Percentiles rank a stretch among this genome's conserved stretches.
phyloP scores from a whole-genome alignment of 2,888 invertebrate genomes.

The Tipula confusa region DNA sequence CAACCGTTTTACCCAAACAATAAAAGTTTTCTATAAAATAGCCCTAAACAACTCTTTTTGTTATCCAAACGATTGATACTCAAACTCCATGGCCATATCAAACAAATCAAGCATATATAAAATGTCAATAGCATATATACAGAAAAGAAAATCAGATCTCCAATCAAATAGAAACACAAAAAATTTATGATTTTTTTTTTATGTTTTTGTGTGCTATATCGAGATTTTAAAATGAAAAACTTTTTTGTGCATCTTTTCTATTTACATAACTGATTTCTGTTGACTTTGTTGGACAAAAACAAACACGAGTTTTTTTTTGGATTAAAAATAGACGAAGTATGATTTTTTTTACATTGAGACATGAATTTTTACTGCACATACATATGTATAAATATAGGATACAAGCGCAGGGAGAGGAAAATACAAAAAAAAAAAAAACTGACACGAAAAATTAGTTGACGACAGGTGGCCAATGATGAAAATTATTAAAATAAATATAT shows the following conservation, averaged over 20 bases:
- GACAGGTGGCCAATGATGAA: conserved; percentile 25
- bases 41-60: not conserved
- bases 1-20: not conserved
- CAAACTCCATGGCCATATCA: not conserved
- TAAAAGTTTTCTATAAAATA: not conserved
- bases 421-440: not conserved
- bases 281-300: conserved; percentile 21
- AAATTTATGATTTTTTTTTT: not conserved
- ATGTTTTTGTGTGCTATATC: not conserved
- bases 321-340: not conserved
- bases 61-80: not conserved
- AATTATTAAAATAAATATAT: conserved; percentile 7
- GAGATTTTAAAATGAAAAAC: not conserved
- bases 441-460: conserved; percentile 25
- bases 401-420: not conserved
- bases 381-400: not conserved
- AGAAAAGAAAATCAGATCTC: not conserved
- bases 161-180: not conserved
- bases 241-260: conserved; percentile 5
- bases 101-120: not conserved
- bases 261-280: conserved; percentile 20
- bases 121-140: not conserved
- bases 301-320: not conserved
- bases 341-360: not conserved
- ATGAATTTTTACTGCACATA: not conserved